These are phyloP conservation scores for Clostera curtula DNA, from an alignment of 2,888 invertebrate species.

Conservation along the genomic window DNA sequence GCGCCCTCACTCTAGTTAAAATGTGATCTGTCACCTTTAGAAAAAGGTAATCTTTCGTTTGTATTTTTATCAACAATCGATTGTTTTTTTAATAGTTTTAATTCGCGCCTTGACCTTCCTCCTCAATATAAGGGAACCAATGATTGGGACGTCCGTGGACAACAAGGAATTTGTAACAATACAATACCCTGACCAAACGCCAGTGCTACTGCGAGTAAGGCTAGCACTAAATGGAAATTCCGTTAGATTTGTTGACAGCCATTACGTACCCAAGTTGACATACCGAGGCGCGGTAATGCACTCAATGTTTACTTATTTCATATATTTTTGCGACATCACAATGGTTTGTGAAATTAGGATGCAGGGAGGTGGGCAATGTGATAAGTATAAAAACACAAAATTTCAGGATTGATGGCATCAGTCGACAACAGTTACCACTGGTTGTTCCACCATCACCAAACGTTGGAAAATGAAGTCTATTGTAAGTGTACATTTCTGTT, in stretches of 20 bases:
- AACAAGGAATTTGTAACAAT: slow-evolving; percentile 18
- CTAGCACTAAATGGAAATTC: slow-evolving; percentile 47
- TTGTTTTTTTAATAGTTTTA: too few relatives aligned
- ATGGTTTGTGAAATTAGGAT: slow-evolving; percentile 57
- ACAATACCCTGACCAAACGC: slow-evolving; percentile 24
- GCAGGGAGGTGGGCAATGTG: slow-evolving; percentile 53
- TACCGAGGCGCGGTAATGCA: slow-evolving; percentile 63
- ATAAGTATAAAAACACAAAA: slow-evolving; percentile 62
- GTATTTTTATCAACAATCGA: too few relatives aligned
- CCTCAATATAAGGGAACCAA: slow-evolving; percentile 6
- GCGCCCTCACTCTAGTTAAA: too few relatives aligned
- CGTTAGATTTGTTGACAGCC: slow-evolving; percentile 57
- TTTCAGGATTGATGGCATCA: slow-evolving; percentile 57
- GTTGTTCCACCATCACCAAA: slow-evolving; percentile 37
- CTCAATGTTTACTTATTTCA: slow-evolving; percentile 69
- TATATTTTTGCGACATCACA: slow-evolving; percentile 62
- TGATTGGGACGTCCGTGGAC: slow-evolving; percentile 16
- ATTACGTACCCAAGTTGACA: slow-evolving; percentile 60
- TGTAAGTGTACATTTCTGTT: slow-evolving; percentile 46
- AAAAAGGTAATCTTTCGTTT: too few relatives aligned
- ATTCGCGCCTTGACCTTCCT: too few relatives aligned
- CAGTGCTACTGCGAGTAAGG: slow-evolving; percentile 33
- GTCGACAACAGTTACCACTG: slow-evolving; percentile 44
- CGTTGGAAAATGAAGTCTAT: slow-evolving; percentile 57
- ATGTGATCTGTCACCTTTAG: too few relatives aligned